Conservation (phyloP, 2,797 vertebrate species). For the Propithecus deckenii region DNA sequence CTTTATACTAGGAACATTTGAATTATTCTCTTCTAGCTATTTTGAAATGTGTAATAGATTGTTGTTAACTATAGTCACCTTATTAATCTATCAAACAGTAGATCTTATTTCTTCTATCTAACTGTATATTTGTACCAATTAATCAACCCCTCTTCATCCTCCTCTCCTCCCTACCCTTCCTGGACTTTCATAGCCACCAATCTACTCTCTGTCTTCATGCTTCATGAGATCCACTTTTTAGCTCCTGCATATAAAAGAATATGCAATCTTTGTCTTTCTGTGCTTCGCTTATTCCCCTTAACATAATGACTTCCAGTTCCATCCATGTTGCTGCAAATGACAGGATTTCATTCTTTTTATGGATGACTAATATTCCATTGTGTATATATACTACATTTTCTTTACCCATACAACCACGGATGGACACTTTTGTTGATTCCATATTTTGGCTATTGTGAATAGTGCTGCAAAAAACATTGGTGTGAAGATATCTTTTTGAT, state of each 20-base stretch:
- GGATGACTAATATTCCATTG: not conserved
- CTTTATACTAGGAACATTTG: not conserved
- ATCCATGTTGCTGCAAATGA: not conserved
- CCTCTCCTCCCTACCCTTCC: not conserved
- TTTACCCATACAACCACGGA: not conserved
- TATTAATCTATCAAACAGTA: not conserved
- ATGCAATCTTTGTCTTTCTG: not conserved
- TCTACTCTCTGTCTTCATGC: too few relatives aligned
- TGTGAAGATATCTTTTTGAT: not conserved
- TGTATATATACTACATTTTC: not conserved
- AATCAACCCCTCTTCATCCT: not conserved
- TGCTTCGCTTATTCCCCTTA: not conserved
- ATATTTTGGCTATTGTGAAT: not conserved
- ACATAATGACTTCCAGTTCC: not conserved
- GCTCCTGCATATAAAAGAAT: not conserved
- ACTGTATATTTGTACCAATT: not conserved
- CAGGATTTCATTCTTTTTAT: not conserved
- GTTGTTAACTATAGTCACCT: not conserved
- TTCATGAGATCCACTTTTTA: not conserved
- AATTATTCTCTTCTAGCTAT: not conserved
- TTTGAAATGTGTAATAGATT: not conserved
- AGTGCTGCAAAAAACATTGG: not conserved
- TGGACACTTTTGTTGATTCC: not conserved
- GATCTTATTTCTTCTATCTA: not conserved
- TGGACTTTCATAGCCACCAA: not conserved